phyloP scores from a whole-genome alignment of 2,113 vertebrate species.

The Platanista minor region DNA sequence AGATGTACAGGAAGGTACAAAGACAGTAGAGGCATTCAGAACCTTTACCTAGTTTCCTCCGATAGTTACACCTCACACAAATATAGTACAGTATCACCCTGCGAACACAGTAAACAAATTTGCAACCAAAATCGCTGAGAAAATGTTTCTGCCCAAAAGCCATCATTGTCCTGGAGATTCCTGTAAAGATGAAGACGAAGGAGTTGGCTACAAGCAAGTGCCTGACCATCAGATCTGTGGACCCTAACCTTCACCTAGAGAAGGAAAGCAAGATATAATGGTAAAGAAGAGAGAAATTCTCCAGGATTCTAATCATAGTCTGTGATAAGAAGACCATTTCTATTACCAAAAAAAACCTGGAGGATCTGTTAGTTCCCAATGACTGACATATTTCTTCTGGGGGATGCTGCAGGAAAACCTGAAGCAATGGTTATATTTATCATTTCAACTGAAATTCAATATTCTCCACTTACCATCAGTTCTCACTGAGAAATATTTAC shows the following conservation, averaged over 20 bases:
- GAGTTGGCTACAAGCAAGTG: too few relatives aligned
- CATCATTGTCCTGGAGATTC: neutral
- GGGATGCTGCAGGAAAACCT: neutral
- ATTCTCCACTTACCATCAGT: neutral
- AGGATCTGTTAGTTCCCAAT: neutral
- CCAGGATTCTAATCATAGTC: neutral
- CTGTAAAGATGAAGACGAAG: neutral
- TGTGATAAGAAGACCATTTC: neutral
- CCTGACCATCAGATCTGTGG: too few relatives aligned
- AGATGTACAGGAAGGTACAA: too few relatives aligned
- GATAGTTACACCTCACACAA: too few relatives aligned
- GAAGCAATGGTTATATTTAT: neutral
- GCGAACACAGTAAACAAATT: neutral
- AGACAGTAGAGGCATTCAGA: too few relatives aligned
- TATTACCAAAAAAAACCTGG: neutral
- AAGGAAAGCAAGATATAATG: too few relatives aligned
- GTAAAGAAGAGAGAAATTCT: too few relatives aligned
- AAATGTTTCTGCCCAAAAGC: neutral
- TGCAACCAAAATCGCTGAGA: neutral
- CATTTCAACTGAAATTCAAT: neutral
- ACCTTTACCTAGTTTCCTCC: too few relatives aligned
- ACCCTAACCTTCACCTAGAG: too few relatives aligned
- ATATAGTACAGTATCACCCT: too few relatives aligned
- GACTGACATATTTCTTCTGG: neutral
- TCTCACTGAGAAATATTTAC: neutral